A percentile compares a stretch with the other conserved stretches of the same genome.
Conservation (phyloP, 1,140 invertebrate genomes). For the Pectinophora gossypiella region DNA sequence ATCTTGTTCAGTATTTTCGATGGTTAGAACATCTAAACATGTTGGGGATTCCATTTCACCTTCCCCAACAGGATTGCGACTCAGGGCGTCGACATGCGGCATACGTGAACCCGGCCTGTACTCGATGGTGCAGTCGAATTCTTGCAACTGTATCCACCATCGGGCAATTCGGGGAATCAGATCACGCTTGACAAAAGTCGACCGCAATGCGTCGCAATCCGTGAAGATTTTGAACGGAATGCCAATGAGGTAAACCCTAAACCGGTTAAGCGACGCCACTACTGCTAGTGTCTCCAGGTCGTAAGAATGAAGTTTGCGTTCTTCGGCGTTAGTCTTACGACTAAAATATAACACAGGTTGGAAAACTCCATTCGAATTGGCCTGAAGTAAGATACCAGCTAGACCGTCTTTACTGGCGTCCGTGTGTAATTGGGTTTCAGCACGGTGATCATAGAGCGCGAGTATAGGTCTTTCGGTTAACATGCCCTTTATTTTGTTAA, state of each 20-base stretch:
- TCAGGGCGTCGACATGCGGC: conserved; percentile 7
- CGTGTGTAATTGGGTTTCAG: conserved; percentile 2
- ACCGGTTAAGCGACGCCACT: not conserved
- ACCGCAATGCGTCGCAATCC: not conserved
- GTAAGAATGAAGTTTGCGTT: not conserved
- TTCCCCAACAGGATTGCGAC: not conserved
- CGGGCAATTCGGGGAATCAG: not conserved
- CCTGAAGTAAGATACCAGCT: not conserved
- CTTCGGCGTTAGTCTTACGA: not conserved
- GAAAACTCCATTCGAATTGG: not conserved
- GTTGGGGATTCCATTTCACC: not conserved
- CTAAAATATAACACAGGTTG: conserved; percentile 1
- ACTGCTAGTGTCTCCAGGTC: not conserved
- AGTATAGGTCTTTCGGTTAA: not conserved
- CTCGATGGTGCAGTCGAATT: conserved; percentile 35
- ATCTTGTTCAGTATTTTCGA: conserved; percentile 11
- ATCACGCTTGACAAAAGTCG: not conserved
- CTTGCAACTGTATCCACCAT: conserved; percentile 18
- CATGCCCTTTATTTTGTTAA: not conserved
- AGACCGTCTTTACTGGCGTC: not conserved
- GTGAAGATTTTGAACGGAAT: not conserved
- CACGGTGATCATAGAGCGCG: not conserved
- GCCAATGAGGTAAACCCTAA: not conserved
- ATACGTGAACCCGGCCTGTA: conserved; percentile 33
- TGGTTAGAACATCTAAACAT: not conserved